Evolutionary conservation across 2,113 vertebrate species (phyloP).

Genomic region (Antechinus stuartii): DNA sequence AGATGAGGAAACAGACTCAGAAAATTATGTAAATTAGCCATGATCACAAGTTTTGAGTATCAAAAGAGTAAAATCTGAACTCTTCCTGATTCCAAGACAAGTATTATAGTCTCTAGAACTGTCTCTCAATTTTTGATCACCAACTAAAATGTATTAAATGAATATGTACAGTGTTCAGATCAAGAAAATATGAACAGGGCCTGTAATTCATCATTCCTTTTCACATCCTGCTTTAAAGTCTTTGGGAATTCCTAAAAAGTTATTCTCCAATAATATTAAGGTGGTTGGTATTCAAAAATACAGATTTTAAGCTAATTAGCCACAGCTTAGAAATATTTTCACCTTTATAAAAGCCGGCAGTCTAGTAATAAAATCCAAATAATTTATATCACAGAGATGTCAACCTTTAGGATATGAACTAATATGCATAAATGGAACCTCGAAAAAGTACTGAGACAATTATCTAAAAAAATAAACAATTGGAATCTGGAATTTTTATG

Average conservation of each 20-base stretch:
- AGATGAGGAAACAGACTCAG: not conserved
- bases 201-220: not conserved
- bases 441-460: conserved; percentile 31
- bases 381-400: conserved; percentile 50
- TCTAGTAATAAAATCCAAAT: conserved; percentile 3
- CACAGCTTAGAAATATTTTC: conserved; percentile 31
- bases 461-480: conserved; percentile 37
- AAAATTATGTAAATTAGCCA: not conserved
- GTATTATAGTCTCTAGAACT: not conserved
- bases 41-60: not conserved
- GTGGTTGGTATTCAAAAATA: conserved; percentile 27
- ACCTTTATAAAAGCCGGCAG: conserved; percentile 30
- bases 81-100: not conserved
- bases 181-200: conserved; percentile 57
- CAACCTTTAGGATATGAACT: conserved; percentile 28
- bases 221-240: not conserved
- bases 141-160: conserved; percentile 55
- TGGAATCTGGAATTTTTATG: not conserved
- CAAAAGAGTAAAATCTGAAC: not conserved
- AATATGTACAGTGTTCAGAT: conserved; percentile 68
- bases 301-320: not conserved
- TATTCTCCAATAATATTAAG: conserved; percentile 11
- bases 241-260: conserved; percentile 32
- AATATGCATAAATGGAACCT: conserved; percentile 41
- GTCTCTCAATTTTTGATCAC: conserved; percentile 52